A percentile compares a stretch with the other conserved stretches of the same genome.
phyloP scores from a whole-genome alignment of 2,797 vertebrate genomes.

The Pangasius sanitwongsei region DNA sequence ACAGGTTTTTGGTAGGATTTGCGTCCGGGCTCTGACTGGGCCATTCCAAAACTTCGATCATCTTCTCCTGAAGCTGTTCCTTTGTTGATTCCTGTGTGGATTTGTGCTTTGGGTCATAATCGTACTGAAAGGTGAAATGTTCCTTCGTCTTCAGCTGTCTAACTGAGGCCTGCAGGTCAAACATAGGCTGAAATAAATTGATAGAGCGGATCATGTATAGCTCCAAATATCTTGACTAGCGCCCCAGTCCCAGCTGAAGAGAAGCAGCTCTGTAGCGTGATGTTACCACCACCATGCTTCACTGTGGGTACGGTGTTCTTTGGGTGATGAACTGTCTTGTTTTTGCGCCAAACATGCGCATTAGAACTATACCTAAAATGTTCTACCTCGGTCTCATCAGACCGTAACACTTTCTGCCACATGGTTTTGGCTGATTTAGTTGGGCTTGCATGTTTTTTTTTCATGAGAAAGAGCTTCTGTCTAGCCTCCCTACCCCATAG shows the following conservation, averaged over 20 bases:
- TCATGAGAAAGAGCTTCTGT: background rate
- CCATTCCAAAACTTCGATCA: background rate
- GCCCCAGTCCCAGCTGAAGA: background rate
- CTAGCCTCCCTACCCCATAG: background rate
- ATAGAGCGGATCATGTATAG: no score
- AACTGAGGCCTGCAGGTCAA: background rate
- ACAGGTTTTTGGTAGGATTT: background rate
- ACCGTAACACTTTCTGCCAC: background rate
- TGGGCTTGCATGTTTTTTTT: background rate
- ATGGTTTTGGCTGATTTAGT: background rate
- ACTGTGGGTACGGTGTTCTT: background rate
- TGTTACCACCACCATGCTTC: background rate
- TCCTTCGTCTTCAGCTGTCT: background rate
- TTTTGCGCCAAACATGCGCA: background rate
- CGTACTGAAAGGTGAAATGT: background rate
- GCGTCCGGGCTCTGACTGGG: no score
- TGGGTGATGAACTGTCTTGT: background rate
- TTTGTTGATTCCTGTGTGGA: background rate
- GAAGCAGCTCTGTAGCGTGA: background rate
- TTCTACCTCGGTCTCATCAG: background rate
- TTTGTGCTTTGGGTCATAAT: background rate
- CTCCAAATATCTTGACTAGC: background rate
- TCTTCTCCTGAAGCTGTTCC: background rate
- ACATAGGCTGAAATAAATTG: no score
- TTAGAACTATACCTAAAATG: background rate